Evolutionary conservation across 2,113 vertebrate species (phyloP).

Genomic region (Ailuropoda melanoleuca): DNA sequence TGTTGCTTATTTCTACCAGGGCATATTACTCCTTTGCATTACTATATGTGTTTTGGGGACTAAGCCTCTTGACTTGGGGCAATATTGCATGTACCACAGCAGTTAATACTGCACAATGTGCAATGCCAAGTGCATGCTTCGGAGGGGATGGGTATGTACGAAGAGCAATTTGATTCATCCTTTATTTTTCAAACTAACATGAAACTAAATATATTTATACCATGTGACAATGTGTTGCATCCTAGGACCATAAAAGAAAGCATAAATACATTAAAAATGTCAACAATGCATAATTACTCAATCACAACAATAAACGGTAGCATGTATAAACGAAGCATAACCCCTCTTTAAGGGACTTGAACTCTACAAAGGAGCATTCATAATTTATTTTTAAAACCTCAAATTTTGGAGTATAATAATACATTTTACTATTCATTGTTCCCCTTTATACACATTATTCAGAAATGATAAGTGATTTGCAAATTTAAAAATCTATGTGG

Average conservation of each 20-base stretch:
- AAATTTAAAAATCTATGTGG: not conserved
- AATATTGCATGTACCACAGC: not conserved
- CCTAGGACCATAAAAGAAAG: not conserved
- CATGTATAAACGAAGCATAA: not conserved
- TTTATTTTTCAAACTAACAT: not conserved
- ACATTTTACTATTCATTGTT: not conserved
- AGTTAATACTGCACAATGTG: not conserved
- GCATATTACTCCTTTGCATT: not conserved
- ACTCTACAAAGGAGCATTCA: not conserved
- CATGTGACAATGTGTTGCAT: not conserved
- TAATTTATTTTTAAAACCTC: not conserved
- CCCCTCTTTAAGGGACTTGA: not conserved
- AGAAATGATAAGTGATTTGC: not conserved
- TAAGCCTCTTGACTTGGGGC: not conserved
- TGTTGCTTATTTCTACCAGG: not conserved
- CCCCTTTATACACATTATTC: not conserved
- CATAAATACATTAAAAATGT: not conserved
- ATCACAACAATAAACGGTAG: not conserved
- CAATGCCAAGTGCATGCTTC: not conserved
- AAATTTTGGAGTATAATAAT: not conserved
- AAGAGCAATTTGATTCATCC: not conserved
- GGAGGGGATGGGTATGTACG: not conserved
- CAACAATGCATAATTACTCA: not conserved
- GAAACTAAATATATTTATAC: not conserved
- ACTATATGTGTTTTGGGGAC: not conserved